A percentile compares a stretch with the other conserved stretches of the same genome.
Evolutionary conservation across 2,797 vertebrate species (phyloP).

Genomic region (Miichthys miiuy): DNA sequence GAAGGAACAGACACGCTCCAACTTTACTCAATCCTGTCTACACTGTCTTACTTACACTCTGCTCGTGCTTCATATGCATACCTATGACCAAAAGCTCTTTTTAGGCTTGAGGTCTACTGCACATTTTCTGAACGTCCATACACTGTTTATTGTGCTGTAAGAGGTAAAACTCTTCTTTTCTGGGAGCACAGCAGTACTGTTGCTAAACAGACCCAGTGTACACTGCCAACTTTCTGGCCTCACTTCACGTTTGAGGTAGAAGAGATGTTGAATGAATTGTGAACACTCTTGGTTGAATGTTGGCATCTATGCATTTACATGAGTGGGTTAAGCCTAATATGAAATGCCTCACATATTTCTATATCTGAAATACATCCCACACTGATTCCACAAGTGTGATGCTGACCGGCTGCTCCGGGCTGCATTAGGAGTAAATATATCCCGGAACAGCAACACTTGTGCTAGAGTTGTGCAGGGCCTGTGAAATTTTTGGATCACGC

Average conservation of each 20-base stretch:
- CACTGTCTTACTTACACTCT: neutral
- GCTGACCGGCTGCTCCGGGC: slow-evolving; percentile 22
- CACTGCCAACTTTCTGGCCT: neutral
- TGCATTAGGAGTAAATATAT: slow-evolving; percentile 32
- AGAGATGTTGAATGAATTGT: neutral
- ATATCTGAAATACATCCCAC: slow-evolving; percentile 22
- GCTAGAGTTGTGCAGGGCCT: neutral
- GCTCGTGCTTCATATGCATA: neutral
- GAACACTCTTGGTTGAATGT: neutral
- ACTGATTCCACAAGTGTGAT: slow-evolving; percentile 1
- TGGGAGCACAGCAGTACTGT: neutral
- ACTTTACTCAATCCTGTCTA: neutral
- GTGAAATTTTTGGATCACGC: neutral
- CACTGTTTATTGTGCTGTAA: neutral
- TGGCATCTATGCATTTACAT: slow-evolving; percentile 20
- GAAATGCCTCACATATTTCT: slow-evolving; percentile 18
- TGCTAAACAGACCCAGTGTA: neutral
- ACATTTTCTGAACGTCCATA: neutral
- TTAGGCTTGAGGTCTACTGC: neutral
- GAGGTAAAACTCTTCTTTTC: neutral
- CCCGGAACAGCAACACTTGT: slow-evolving; percentile 28
- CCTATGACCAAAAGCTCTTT: neutral
- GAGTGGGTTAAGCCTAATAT: neutral
- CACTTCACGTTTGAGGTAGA: neutral
- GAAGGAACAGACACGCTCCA: slow-evolving; percentile 19